Evolutionary conservation across 1,140 invertebrate species (phyloP).

Genomic region (Anthonomus grandis): DNA sequence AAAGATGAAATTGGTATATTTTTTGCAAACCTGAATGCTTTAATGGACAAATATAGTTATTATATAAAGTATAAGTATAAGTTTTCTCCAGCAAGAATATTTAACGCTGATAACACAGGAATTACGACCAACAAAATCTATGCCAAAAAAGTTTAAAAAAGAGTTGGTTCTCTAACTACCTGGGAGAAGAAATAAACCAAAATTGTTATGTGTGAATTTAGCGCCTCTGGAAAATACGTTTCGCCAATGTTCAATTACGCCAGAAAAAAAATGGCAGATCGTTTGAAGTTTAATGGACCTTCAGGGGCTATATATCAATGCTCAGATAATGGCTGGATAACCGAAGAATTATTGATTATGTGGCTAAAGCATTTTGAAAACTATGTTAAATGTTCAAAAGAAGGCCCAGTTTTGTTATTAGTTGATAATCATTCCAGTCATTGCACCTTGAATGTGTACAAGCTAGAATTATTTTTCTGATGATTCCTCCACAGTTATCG

Average conservation of each 20-base stretch:
- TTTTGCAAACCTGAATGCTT: conserved; percentile 7
- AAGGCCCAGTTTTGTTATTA: too few species aligned
- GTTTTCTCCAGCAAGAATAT: conserved; percentile 8
- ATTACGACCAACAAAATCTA: conserved; percentile 1
- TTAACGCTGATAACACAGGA: conserved; percentile 3
- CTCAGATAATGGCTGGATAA: conserved; percentile 39
- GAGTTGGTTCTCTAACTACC: conserved; percentile 39
- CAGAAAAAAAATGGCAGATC: conserved; percentile 21
- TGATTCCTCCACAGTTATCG: conserved; percentile 43
- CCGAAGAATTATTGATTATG: conserved; percentile 40
- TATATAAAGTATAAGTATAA: too few species aligned
- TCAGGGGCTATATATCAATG: conserved; percentile 27
- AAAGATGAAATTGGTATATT: conserved; percentile 7
- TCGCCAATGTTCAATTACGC: too few species aligned
- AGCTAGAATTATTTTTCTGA: conserved; percentile 41
- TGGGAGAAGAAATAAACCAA: conserved; percentile 16
- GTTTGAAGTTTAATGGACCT: conserved; percentile 33
- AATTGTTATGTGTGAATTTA: conserved; percentile 38
- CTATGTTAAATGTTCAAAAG: conserved; percentile 29
- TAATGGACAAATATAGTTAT: too few species aligned
- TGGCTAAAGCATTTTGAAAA: conserved; percentile 42
- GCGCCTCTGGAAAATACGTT: conserved; percentile 35
- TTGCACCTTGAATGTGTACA: conserved; percentile 34
- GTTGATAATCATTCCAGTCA: conserved; percentile 42
- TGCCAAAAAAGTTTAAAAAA: conserved; percentile 1